Evolutionary conservation across 2,797 vertebrate species (phyloP).

Genomic region (Phaenicophaeus curvirostris): DNA sequence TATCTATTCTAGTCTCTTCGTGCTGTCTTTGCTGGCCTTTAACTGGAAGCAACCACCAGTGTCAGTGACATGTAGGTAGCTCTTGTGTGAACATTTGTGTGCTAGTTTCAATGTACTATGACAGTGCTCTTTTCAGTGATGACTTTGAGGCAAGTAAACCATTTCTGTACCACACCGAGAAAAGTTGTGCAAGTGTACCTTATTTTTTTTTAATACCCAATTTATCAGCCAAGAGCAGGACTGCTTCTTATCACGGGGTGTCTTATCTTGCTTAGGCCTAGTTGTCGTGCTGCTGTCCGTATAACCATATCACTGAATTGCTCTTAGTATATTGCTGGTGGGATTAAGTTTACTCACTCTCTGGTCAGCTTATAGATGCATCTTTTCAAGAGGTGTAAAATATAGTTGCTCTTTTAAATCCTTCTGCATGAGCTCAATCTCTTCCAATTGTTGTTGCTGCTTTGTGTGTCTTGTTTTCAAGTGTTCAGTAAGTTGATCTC

Average conservation of each 20-base stretch:
- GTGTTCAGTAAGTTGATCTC: not conserved
- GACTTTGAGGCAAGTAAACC: not conserved
- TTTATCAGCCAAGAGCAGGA: constrained; percentile 27
- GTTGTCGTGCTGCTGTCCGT: not conserved
- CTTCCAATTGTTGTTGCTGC: not conserved
- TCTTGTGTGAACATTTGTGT: not conserved
- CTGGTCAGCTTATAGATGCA: not conserved
- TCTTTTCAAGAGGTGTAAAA: not conserved
- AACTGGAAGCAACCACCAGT: not conserved
- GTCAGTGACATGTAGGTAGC: not conserved
- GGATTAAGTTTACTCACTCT: not conserved
- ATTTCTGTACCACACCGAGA: not conserved
- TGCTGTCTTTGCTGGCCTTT: not conserved
- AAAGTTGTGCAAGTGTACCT: not conserved
- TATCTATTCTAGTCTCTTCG: not conserved
- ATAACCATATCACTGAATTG: not conserved
- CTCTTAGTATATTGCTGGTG: not conserved
- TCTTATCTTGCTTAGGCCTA: not conserved
- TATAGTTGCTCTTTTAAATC: not conserved
- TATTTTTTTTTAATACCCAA: not conserved
- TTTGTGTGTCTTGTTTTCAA: not conserved
- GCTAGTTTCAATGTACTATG: not conserved
- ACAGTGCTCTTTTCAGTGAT: not conserved
- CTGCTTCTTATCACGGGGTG: not conserved
- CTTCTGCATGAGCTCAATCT: not conserved